Evolutionary conservation across 2,113 vertebrate species (phyloP).

Genomic region (Echinops telfairi): DNA sequence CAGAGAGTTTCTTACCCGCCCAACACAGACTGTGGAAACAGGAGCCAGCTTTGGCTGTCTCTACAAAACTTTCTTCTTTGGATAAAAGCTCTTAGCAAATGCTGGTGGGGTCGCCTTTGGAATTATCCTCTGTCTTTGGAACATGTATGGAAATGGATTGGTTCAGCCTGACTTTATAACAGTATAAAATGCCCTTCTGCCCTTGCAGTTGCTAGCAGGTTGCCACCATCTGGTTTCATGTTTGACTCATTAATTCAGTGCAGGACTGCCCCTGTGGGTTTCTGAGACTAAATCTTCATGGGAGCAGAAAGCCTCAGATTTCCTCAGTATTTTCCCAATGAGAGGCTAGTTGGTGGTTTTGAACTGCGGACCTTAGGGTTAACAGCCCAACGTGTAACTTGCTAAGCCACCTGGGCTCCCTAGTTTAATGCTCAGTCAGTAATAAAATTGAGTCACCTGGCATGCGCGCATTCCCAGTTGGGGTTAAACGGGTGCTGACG

Average conservation of each 20-base stretch:
- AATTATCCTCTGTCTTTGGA: not conserved
- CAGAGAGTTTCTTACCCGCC: not conserved
- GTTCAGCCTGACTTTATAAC: not conserved
- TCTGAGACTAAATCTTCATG: too few species aligned
- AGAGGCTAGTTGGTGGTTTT: too few species aligned
- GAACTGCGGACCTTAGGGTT: too few species aligned
- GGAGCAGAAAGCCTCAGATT: too few species aligned
- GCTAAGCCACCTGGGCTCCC: too few species aligned
- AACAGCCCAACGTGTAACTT: too few species aligned
- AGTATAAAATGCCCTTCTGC: not conserved
- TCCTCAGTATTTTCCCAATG: too few species aligned
- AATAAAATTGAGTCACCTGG: not conserved
- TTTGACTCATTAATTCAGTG: too few species aligned
- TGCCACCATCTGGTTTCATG: too few species aligned
- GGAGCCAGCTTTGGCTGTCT: not conserved
- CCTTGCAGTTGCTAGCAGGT: not conserved
- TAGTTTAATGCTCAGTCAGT: too few species aligned
- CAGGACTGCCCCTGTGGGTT: too few species aligned
- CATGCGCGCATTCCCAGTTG: not conserved
- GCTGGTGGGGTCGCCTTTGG: not conserved
- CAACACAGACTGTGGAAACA: not conserved
- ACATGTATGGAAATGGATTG: not conserved
- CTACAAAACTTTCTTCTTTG: not conserved
- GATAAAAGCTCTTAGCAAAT: not conserved
- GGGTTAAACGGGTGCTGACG: not conserved